Base-by-base conservation (phyloP, 2,888 invertebrate genomes). In the Saturnia japonica region DNA sequence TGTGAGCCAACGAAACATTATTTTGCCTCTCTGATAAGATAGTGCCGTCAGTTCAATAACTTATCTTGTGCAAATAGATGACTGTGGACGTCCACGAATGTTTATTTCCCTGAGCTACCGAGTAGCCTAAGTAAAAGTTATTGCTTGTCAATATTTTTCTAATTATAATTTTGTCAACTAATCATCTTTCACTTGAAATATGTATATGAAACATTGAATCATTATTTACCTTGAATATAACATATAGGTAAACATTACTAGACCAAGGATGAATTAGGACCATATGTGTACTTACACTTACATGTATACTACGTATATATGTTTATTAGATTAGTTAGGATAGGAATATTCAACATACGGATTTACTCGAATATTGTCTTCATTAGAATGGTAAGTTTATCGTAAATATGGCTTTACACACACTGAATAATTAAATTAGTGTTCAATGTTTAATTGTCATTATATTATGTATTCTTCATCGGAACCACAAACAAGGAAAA, bases 1-100 rank as follows among this genome's bases (percentile, higher is more conserved):
- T 75, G 78, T 42, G 70, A 68, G 40, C 51, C 79, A 77, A 87
- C 85, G 86, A 83, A 82, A 47, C 85, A 82, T 87, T 86, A 87
- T 85, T 88, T 72, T 73, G 80, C 75, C 77, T 78, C 76, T 81
- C 76, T 81, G 91, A 93, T 93, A 93, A 92, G 91, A 91, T 93
- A 91, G 83, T 78, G 76, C 74, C 75, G 82, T 83, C 84, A 85
- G 88, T 91, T 91, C 89, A 91, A 89, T 90, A 91, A 87, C 90
- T 87, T 83, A 82, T 81, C 83, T 77, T 76, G 73, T 72, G 81
- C 78, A 83, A 85, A 82, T 78, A 81, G 25, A 25, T 79, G 70
- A 73, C 72, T 72, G 74, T 67, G 45, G 42, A 42, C 19, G 19
- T 51, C 47, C 51, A 70, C 51, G 28, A 66, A 70, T 76, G 72